phyloP scores from a whole-genome alignment of 2,113 vertebrate genomes.

The Protobothrops flavoviridis region DNA sequence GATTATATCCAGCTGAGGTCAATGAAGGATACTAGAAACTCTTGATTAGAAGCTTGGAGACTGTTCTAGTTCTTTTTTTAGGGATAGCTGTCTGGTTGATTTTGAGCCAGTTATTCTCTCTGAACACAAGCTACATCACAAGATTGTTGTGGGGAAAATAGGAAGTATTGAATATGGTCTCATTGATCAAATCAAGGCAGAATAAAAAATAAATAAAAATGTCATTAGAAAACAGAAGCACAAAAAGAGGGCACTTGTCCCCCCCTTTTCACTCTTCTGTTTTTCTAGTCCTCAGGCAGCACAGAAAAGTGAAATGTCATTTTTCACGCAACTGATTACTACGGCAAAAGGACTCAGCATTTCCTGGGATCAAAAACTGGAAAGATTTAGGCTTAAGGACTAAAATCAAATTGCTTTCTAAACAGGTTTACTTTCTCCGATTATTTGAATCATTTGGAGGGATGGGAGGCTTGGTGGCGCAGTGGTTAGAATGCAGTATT shows the following conservation, averaged over 20 bases:
- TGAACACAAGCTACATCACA: background rate
- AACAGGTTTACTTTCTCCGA: background rate
- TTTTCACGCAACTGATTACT: too few species aligned
- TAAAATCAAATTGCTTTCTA: background rate
- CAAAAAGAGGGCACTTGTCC: background rate
- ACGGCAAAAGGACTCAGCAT: too few species aligned
- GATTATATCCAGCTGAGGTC: background rate
- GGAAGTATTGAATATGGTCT: background rate
- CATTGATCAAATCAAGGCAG: background rate
- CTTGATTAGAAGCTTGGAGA: background rate
- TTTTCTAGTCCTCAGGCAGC: background rate
- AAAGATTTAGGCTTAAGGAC: background rate
- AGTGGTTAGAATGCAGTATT: background rate
- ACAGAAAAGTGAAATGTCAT: background rate
- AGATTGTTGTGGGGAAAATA: background rate
- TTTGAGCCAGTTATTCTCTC: background rate
- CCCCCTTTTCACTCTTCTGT: background rate
- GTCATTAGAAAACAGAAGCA: background rate
- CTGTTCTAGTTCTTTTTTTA: background rate
- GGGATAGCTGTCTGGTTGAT: background rate
- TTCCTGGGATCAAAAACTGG: background rate
- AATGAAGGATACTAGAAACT: background rate
- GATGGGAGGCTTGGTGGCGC: background rate
- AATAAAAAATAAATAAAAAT: background rate
- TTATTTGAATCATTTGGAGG: background rate